Evolutionary conservation across 2,888 invertebrate genomes (phyloP).

Genomic region (Hydriomena furcata): DNA sequence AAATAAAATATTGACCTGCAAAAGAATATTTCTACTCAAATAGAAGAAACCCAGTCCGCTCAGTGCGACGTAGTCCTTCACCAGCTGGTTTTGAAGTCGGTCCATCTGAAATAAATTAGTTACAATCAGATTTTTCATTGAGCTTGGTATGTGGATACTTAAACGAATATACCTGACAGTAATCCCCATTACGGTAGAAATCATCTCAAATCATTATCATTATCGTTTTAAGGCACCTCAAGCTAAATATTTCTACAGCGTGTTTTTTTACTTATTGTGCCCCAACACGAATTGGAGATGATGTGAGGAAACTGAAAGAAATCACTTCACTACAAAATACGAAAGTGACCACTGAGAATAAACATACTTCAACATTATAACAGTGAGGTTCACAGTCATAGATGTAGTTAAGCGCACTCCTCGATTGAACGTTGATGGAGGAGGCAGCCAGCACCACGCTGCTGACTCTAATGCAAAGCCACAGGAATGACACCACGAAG

Average conservation of each 20-base stretch:
- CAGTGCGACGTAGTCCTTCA: slow-evolving; percentile 81
- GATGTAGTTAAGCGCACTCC: slow-evolving; percentile 66
- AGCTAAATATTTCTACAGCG: too few species aligned
- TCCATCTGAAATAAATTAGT: slow-evolving; percentile 77
- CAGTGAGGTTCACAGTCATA: slow-evolving; percentile 75
- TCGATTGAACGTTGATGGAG: slow-evolving; percentile 79
- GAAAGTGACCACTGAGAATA: too few species aligned
- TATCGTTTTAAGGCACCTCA: too few species aligned
- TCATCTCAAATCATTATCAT: too few species aligned
- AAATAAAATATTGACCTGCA: slow-evolving; percentile 63
- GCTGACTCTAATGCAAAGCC: slow-evolving; percentile 81
- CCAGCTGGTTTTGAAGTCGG: slow-evolving; percentile 84
- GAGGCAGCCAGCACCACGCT: slow-evolving; percentile 84
- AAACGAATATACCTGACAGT: too few species aligned
- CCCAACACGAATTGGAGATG: too few species aligned
- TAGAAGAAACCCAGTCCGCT: slow-evolving; percentile 84
- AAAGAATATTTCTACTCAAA: slow-evolving; percentile 77
- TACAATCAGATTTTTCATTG: too few species aligned
- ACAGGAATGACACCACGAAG: slow-evolving; percentile 84
- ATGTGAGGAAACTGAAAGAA: too few species aligned
- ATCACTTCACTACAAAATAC: too few species aligned
- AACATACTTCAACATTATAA: slow-evolving; percentile 85
- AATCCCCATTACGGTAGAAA: too few species aligned
- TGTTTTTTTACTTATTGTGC: too few species aligned
- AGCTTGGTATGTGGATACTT: too few species aligned